phyloP scores from a whole-genome alignment of 2,888 invertebrate genomes.

The Selenia dentaria region DNA sequence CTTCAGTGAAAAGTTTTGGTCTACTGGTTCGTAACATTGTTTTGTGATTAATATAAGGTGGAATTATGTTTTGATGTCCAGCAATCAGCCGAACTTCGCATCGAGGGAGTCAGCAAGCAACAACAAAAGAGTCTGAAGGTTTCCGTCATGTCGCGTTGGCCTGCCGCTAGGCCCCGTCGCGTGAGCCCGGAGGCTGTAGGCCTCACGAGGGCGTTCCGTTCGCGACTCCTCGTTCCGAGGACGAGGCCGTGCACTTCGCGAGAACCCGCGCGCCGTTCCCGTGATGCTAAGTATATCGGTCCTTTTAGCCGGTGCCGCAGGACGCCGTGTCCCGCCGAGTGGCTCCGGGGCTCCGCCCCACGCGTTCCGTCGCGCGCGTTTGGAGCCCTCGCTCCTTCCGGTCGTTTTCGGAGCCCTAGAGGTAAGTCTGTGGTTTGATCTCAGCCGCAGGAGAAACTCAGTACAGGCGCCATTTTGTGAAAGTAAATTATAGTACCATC shows the following conservation, averaged over 20 bases:
- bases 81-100: conserved; percentile 47
- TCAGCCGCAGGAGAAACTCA: conserved; percentile 62
- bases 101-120: conserved; percentile 36
- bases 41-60: conserved; percentile 79
- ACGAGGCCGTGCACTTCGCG: conserved; percentile 40
- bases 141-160: conserved; percentile 59
- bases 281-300: conserved; percentile 76
- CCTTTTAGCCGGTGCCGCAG: conserved; percentile 77
- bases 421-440: conserved; percentile 67
- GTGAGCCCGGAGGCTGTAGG: conserved; percentile 76
- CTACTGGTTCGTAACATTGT: conserved; percentile 83
- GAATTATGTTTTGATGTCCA: conserved; percentile 75
- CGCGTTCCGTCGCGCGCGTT: conserved; percentile 72
- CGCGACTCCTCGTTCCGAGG: conserved; percentile 61
- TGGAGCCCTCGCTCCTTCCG: conserved; percentile 78
- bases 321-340: conserved; percentile 68
- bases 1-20: conserved; percentile 81
- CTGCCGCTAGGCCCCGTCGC: conserved; percentile 74
- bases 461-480: conserved; percentile 74
- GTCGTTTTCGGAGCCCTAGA: conserved; percentile 59
- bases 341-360: conserved; percentile 20
- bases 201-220: conserved; percentile 72
- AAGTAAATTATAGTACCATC: conserved; percentile 42
- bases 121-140: conserved; percentile 37
- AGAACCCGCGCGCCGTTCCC: conserved; percentile 63